Base-by-base conservation (phyloP, 2,888 invertebrate genomes). In the Ashinkailepas kermadecensis region DNA sequence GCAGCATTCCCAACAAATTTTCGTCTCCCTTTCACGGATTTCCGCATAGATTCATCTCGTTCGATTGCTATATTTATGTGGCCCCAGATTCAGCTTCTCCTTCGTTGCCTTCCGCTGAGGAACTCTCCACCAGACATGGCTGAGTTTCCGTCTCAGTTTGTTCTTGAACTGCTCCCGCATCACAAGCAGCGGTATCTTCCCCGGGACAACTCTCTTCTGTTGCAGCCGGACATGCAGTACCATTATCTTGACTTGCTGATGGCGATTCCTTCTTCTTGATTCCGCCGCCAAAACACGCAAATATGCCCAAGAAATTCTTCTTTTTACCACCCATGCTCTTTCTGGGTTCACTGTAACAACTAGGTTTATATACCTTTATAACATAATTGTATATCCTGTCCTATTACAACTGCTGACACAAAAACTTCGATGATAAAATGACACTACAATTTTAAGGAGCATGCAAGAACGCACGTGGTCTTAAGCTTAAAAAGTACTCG, bases 261-360 rank as follows among this genome's bases (percentile, higher is more conserved):
- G 67, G 67, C n/a, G 67, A 25, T 8, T 11, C 25, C 12, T 67
- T 67, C 25, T 67, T 67, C 13, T 67, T 67, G n/a, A 12, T 10
- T 67, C 67, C 62, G 11, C 62, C 67, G 11, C 67, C 67, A 67
- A 67, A 67, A 13, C 67, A 67, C 67, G 67, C 67, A 25, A 67
- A 67, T 25, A 67, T 11, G 13, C n/a, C 25, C 6, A 67, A 67
- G 2, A 10, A 4, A 4, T n/a, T 67, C 67, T n/a, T 67, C 67
- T 67, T 67, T 25, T 67, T 67, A 9, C 67, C 67, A 12, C 67
- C 67, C 67, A 67, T 67, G 23, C 3, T 18, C 18, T 8, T 62
- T 18, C 7, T 18, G 18, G 62, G 18, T 8, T 62, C 7, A 7
- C 62, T 18, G 62, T 62, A 62, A 62, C 8, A 62, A 62, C 58